Evolutionary conservation across 2,113 vertebrate species (phyloP), one percentile per base, ranked within the genome.

Genomic region (Caracal caracal): DNA sequence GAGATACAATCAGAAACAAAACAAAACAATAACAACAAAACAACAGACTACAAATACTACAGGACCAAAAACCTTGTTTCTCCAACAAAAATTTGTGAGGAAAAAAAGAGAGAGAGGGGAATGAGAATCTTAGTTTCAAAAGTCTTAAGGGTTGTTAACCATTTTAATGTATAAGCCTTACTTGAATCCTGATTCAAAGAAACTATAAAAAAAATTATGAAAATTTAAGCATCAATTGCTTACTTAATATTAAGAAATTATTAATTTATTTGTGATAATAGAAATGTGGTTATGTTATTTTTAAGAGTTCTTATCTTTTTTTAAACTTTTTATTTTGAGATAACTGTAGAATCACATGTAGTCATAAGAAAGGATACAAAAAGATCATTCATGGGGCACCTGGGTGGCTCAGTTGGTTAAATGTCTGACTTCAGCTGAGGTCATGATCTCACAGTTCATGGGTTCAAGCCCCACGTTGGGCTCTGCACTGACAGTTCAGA

Each of bases 241-340:
- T 96, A 49, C 12, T 79, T 93, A 71, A 93, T 56, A 87, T 40
- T 79, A 92, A 91, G 47, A 95, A 86, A 80, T 49, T 88, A 43
- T 35, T 53, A 76, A 71, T 49, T 96, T 89, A 56, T 68, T 68
- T 94, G 61, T 94, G 13, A 90, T 84, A 81, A 95, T 0, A 70
- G 56, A 97, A 84, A 59, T 87, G 2, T 51, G 47, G 6, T 93
- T 26, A 28, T 43, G 19, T 33, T 43, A 43, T 43, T 43, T 83
- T 93, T 49, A 79, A 75, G 43, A 94, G 19, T 37, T 6, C 28
- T 95, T 90, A 82, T 10, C 5, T 70, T 71, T 87, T 70, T 49
- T 26, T 47, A 65, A 86, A 37, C 33, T 35, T 91, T 94, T 61
- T 65, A 10, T 76, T 63, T 71, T 81, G 17, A 59, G 35, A 73